phyloP scores from a whole-genome alignment of 2,888 invertebrate species.

The Meloe dianella region DNA sequence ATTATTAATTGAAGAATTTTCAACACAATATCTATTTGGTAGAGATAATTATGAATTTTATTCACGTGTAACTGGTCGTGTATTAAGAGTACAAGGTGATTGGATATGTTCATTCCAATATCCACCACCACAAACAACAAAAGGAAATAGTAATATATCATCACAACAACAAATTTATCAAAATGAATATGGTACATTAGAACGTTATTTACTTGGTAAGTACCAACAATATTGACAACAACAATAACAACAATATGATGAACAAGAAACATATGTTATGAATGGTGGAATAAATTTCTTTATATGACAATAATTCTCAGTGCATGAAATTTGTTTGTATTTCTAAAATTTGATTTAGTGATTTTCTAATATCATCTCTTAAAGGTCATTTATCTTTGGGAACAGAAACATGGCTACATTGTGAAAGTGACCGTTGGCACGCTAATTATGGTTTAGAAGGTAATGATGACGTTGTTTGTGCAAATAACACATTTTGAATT shows the following conservation, averaged over 20 bases:
- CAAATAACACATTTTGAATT: slow-evolving; percentile 48
- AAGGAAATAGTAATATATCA: slow-evolving; percentile 46
- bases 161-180: slow-evolving; percentile 65
- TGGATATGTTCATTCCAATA: slow-evolving; percentile 95
- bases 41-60: slow-evolving; percentile 95
- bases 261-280: neutral
- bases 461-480: slow-evolving; percentile 59
- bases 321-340: slow-evolving; percentile 13
- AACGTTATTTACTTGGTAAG: slow-evolving; percentile 57
- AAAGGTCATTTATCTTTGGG: slow-evolving; percentile 84
- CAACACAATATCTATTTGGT: slow-evolving; percentile 93
- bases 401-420: slow-evolving; percentile 89
- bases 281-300: neutral
- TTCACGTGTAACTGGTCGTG: slow-evolving; percentile 90
- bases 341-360: neutral
- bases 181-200: slow-evolving; percentile 63
- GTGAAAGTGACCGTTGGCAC: slow-evolving; percentile 89
- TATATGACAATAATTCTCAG: neutral
- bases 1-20: slow-evolving; percentile 96
- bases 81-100: slow-evolving; percentile 90
- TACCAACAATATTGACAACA: slow-evolving; percentile 14
- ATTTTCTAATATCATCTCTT: slow-evolving; percentile 42
- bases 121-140: slow-evolving; percentile 71
- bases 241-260: neutral
- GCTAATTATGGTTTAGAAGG: slow-evolving; percentile 82